These are phyloP conservation scores for Cataglyphis rosenhaueri DNA, from an alignment of 2,888 invertebrate species.

Conservation along the genomic window DNA sequence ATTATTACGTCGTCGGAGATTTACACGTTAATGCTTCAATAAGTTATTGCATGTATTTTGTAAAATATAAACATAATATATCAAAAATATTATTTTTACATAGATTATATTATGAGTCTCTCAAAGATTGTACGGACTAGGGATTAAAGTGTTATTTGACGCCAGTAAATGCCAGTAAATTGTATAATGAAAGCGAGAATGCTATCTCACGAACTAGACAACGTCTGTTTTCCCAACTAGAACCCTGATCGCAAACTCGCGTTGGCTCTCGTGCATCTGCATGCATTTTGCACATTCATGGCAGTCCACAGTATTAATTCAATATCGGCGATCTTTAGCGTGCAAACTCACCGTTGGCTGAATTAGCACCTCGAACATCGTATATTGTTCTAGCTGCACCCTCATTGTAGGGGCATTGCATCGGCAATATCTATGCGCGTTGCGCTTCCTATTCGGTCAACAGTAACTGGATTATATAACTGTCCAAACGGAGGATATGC, in stretches of 20 bases:
- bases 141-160: slow-evolving; percentile 9
- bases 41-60: background rate
- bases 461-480: background rate
- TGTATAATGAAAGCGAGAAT: background rate
- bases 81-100: background rate
- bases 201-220: background rate
- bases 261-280: slow-evolving; percentile 52
- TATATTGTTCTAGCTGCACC: slow-evolving; percentile 48
- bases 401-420: slow-evolving; percentile 27
- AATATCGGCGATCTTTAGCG: slow-evolving; percentile 60
- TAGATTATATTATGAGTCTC: background rate
- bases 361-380: slow-evolving; percentile 59
- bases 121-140: background rate
- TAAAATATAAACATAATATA: background rate
- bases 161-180: background rate
- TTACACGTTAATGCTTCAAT: slow-evolving; percentile 5
- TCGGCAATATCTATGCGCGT: slow-evolving; percentile 38
- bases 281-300: slow-evolving; percentile 54
- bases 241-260: slow-evolving; percentile 47
- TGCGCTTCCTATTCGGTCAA: slow-evolving; percentile 28
- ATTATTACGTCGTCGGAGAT: slow-evolving; percentile 15
- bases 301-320: slow-evolving; percentile 43
- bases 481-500: background rate
- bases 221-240: slow-evolving; percentile 9
- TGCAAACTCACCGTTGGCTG: slow-evolving; percentile 56